Evolutionary conservation across 2,888 invertebrate species (phyloP), one percentile per base, ranked within the genome.

Genomic region (Nezara viridula): DNA sequence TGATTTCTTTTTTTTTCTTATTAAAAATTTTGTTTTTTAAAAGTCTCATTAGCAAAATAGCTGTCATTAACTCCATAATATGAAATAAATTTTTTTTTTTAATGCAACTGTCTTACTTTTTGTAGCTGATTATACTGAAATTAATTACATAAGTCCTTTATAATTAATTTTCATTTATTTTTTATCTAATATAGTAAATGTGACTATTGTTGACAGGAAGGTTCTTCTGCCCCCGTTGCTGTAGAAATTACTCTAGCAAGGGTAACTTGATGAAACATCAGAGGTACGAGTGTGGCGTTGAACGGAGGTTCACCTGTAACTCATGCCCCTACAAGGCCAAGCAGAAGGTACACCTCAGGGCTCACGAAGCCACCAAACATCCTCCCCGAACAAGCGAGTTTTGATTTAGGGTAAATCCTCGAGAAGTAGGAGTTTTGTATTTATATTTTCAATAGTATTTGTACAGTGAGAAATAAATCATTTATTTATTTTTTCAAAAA

Each of bases 231-330:
- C 88, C 49, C 60, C 66, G 73, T 47, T 92, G 92, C 85, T 91
- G 91, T 85, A 91, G 91, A 89, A 90, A 90, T 66, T 92, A 91
- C 90, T 91, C 91, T 77, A 90, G 91, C 89, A 91, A 91, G 89
- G 90, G 91, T 49, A 91, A 91, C 73, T 90, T 91, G 87, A 90
- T 91, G 40, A 90, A 90, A 81, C 91, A 91, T 85, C 32, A 91
- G 47, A 91, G 93, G 49, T 91, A 91, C 92, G 93, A 93, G 89
- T 93, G 93, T 91, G 93, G 93, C 73, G 93, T 93, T 91, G 93
- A 93, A 90, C 93, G 93, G 3, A 93, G 93, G 90, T 93, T 93
- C 91, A 92, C 92, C 89, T 93, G 93, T 91, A 93, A 93, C 27
- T 92, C 93, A 89, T 93, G 93, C 91, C 90, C 91, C 0, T 91